Conservation (phyloP, 1,140 invertebrate species). For the Zaprionus nigranus region DNA sequence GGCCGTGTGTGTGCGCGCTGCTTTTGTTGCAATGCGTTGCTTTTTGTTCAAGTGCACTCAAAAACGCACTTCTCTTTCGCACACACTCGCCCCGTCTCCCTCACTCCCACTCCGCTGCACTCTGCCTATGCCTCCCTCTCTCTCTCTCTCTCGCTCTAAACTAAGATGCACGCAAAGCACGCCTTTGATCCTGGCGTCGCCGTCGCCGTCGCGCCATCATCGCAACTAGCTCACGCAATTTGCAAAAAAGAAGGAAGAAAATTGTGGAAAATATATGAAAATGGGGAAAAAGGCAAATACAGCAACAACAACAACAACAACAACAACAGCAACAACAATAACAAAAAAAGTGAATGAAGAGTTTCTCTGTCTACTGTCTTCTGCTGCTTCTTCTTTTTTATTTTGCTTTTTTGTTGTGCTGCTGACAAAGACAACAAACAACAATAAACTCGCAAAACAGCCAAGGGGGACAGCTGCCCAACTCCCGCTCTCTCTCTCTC, state of each 20-base stretch:
- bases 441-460: conserved; percentile 48
- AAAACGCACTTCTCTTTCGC: conserved; percentile 67
- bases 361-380: conserved; percentile 37
- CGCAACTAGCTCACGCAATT: conserved; percentile 75
- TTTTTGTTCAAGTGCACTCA: conserved; percentile 73
- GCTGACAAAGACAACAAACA: conserved; percentile 68
- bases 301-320: background rate
- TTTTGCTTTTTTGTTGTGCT: background rate
- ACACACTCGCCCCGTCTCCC: background rate
- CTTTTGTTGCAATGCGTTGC: conserved; percentile 70
- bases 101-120: background rate
- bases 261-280: conserved; percentile 9
- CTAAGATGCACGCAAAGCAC: conserved; percentile 61
- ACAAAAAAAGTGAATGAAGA: conserved; percentile 38
- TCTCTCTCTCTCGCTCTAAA: conserved; percentile 29
- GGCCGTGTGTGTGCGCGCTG: conserved; percentile 4
- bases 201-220: conserved; percentile 38
- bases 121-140: background rate
- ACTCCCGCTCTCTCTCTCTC: background rate
- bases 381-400: background rate
- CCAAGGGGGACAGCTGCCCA: conserved; percentile 4
- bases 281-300: conserved; percentile 6
- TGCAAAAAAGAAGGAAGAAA: conserved; percentile 48
- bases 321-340: conserved; percentile 8
- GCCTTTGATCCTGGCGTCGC: conserved; percentile 73